Base-by-base conservation (phyloP, 2,888 invertebrate species). In the Lycaena phlaeas region DNA sequence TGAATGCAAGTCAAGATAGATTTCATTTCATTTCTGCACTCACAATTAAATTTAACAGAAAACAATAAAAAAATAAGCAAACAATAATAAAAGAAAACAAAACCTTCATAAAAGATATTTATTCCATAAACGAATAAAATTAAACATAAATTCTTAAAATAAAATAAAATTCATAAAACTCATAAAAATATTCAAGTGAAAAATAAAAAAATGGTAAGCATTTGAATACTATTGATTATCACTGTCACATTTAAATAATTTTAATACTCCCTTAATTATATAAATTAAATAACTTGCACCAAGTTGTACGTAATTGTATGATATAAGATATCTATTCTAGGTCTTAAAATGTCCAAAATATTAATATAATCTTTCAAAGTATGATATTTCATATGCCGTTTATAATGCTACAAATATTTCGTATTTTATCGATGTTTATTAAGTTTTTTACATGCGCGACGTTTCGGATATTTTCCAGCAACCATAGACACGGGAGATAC, bases 51-150 rank as follows among this genome's bases (percentile, higher is more conserved):
- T 31, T 9, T 6, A 7, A 18, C 47, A 54, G 53, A 55, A 54
- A 56, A 53, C 52, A 51, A 53, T 55, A 51, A 46, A 36, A 43
- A 42, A 43, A 45, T 48, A 51, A 50, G 42, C 42, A 44, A 31
- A 38, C 36, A 18, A 36, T 15, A 43, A 28, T 38, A 30, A 44
- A 38, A 38, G 36, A 22, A 44, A 39, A 40, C 27, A 41, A 30
- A n/a, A 38, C 6, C 29, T 25, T 30, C 10, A 28, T 22, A 22
- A 28, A 38, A 38, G 22, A 30, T 11, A 29, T 39, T 39, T 39
- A 39, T 39, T 39, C 14, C 28, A 39, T 29, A 30, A 39, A 39
- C 38, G 38, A 40, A n/a, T n/a, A n/a, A n/a, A 48, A 47, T 36
- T 36, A 43, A 18, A 38, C 34, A 30, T 36, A 49, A 43, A 42